Percentiles rank a stretch among this genome's conserved stretches.
These are phyloP conservation scores for Tragopan temminckii DNA, from an alignment of 2,797 vertebrate genomes.

Conservation along the genomic window DNA sequence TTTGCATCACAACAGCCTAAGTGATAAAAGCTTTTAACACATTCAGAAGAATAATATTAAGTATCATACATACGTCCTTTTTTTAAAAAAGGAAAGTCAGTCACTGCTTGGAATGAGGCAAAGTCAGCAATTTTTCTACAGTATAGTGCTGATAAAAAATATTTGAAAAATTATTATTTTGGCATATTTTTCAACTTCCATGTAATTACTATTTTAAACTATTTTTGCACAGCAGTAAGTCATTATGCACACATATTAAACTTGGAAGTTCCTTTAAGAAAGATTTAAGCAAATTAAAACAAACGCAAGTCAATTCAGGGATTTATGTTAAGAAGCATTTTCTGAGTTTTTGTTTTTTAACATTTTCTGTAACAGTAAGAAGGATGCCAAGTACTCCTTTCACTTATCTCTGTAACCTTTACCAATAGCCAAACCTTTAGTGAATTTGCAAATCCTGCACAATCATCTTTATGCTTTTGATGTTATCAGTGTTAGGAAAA, in stretches of 20 bases:
- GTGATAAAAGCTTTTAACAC: neutral
- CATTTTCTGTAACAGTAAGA: neutral
- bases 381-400: neutral
- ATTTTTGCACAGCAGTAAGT: neutral
- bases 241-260: neutral
- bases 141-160: neutral
- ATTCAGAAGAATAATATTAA: neutral
- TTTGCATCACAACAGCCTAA: neutral
- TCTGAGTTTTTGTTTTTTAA: neutral
- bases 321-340: neutral
- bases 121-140: neutral
- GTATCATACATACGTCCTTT: neutral
- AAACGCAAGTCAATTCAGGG: neutral
- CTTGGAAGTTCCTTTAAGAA: neutral
- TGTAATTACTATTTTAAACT: neutral
- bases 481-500: neutral
- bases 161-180: neutral
- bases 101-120: too few species aligned
- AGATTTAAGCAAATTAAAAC: neutral
- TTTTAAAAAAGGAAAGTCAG: neutral
- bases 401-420: neutral
- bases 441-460: neutral
- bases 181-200: neutral
- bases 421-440: neutral
- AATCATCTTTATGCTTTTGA: neutral